phyloP scores from a whole-genome alignment of 2,888 invertebrate genomes.

The Scaptomyza flava region DNA sequence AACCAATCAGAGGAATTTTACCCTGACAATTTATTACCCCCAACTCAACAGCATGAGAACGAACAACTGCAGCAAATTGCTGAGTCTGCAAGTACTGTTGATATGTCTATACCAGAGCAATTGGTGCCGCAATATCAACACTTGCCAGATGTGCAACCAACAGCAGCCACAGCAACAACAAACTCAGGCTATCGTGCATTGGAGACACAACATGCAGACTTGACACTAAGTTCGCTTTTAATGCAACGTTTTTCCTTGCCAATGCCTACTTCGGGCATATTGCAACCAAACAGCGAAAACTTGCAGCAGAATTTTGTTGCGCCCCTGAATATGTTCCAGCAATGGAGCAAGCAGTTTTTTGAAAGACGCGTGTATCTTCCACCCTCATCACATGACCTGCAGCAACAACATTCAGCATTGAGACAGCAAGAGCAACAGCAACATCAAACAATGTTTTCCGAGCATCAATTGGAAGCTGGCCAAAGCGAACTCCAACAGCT shows the following conservation, averaged over 20 bases:
- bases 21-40: too few species aligned
- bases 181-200: neutral
- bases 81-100: neutral
- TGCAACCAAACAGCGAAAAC: conserved; percentile 9
- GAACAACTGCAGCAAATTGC: neutral
- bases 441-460: conserved; percentile 26
- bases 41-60: neutral
- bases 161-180: neutral
- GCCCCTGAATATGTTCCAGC: conserved; percentile 2
- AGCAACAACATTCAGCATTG: conserved; percentile 13
- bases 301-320: conserved; percentile 17
- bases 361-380: neutral
- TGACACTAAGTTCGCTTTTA: conserved; percentile 20
- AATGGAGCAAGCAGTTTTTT: conserved; percentile 21
- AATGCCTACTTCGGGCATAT: neutral
- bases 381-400: conserved; percentile 14
- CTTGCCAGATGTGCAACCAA: neutral
- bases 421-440: conserved; percentile 20
- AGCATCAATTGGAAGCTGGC: conserved; percentile 17
- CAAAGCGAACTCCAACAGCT: conserved; percentile 55
- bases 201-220: neutral
- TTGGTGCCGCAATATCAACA: conserved; percentile 8
- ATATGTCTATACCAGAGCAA: neutral
- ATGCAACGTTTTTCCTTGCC: conserved; percentile 33
- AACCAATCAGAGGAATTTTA: neutral